Conservation (phyloP, 2,113 vertebrate species). For the Corynorhinus townsendii region DNA sequence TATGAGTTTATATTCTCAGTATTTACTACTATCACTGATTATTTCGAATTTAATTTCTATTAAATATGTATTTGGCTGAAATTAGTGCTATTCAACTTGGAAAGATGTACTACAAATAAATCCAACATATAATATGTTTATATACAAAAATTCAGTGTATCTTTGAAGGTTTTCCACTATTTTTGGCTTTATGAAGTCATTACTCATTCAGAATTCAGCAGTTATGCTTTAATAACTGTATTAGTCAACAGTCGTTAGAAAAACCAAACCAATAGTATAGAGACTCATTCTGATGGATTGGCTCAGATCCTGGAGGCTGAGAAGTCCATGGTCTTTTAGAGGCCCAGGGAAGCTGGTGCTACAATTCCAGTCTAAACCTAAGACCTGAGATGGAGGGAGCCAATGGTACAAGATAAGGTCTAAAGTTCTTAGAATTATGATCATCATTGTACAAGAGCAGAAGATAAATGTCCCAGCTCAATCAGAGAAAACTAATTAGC, state of each 20-base stretch:
- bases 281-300: not conserved
- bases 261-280: not conserved
- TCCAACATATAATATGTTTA: not conserved
- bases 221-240: not conserved
- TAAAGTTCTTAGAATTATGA: not conserved
- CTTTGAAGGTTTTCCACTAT: not conserved
- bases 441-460: not conserved
- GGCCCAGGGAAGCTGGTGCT: not conserved
- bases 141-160: not conserved
- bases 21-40: not conserved
- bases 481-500: not conserved
- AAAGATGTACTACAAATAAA: not conserved
- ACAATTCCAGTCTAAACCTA: not conserved
- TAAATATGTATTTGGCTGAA: not conserved
- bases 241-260: not conserved
- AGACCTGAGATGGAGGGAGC: not conserved
- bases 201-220: not conserved
- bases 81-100: not conserved
- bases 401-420: not conserved
- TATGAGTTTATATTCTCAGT: not conserved
- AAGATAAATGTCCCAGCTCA: not conserved
- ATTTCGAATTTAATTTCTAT: conserved; percentile 7
- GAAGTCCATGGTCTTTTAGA: not conserved
- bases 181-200: not conserved
- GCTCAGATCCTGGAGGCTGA: not conserved